These are phyloP conservation scores for Lydus trimaculatus DNA, from an alignment of 2,888 invertebrate genomes.

Conservation along the genomic window DNA sequence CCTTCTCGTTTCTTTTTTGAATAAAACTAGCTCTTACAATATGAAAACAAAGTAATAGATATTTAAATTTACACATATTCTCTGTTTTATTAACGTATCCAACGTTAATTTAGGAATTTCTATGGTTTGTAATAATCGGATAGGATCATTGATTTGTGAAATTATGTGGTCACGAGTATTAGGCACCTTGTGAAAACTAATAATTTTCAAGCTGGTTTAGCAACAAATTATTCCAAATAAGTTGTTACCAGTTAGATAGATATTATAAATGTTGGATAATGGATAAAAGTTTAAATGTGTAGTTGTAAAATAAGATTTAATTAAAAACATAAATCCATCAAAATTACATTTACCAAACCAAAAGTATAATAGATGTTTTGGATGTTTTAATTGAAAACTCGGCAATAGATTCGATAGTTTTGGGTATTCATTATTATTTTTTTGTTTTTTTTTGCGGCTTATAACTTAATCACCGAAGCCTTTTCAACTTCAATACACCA, in stretches of 20 bases:
- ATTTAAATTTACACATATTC: not conserved
- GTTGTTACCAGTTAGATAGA: slow-evolving; percentile 14
- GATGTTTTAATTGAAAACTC: slow-evolving; percentile 18
- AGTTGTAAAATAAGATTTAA: slow-evolving; percentile 28
- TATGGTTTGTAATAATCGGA: not conserved
- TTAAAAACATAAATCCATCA: slow-evolving; percentile 33
- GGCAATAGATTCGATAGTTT: slow-evolving; percentile 26
- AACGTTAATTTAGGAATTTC: not conserved
- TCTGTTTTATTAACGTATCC: not conserved
- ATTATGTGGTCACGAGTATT: not conserved
- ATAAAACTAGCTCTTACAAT: not conserved
- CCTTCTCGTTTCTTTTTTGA: not conserved
- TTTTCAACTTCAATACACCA: slow-evolving; percentile 49
- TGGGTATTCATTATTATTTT: slow-evolving; percentile 27
- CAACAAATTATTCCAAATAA: slow-evolving; percentile 25
- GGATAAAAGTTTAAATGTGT: slow-evolving; percentile 27
- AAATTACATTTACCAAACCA: slow-evolving; percentile 25
- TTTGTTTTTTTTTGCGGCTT: slow-evolving; percentile 29
- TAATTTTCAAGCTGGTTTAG: slow-evolving; percentile 10
- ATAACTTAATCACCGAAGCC: slow-evolving; percentile 48
- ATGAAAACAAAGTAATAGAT: not conserved
- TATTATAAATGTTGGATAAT: slow-evolving; percentile 27
- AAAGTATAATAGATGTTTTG: slow-evolving; percentile 28
- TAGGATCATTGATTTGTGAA: not conserved
- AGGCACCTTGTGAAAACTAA: slow-evolving; percentile 7